Percentiles rank a stretch among this genome's conserved stretches.
phyloP scores from a whole-genome alignment of 1,140 invertebrate species.

The Aphelenchoides besseyi region DNA sequence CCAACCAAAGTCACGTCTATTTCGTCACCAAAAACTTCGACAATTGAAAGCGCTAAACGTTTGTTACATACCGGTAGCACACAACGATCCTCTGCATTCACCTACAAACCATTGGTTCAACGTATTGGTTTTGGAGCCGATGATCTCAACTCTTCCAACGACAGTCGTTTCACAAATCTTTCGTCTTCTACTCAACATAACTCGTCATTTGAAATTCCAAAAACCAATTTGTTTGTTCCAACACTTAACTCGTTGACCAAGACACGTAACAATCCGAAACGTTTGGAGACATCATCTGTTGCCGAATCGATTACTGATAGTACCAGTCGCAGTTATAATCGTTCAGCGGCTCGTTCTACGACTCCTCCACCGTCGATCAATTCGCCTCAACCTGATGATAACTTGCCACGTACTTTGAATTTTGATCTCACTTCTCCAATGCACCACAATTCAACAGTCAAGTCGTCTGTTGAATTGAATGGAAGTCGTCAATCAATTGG shows the following conservation, averaged over 20 bases:
- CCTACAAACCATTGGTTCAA: slow-evolving; percentile 25
- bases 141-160: not conserved
- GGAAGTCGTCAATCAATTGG: not conserved
- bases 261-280: slow-evolving; percentile 16
- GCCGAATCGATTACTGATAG: not conserved
- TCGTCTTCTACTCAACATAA: slow-evolving; percentile 9
- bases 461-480: not conserved
- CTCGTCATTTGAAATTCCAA: slow-evolving; percentile 12
- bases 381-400: not conserved
- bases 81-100: slow-evolving; percentile 13
- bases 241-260: not conserved
- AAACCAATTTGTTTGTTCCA: not conserved
- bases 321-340: not conserved
- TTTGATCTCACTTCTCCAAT: not conserved
- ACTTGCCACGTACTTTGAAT: not conserved
- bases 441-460: not conserved
- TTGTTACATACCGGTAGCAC: not conserved
- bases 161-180: not conserved
- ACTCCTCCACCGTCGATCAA: not conserved
- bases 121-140: not conserved
- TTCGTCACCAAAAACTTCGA: not conserved
- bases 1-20: not conserved
- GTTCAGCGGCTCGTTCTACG: not conserved
- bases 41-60: slow-evolving; percentile 5
- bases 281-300: not conserved